Percentiles rank a stretch among this genome's conserved stretches.
phyloP scores from a whole-genome alignment of 2,113 vertebrate species.

The Platycercus adscitus region DNA sequence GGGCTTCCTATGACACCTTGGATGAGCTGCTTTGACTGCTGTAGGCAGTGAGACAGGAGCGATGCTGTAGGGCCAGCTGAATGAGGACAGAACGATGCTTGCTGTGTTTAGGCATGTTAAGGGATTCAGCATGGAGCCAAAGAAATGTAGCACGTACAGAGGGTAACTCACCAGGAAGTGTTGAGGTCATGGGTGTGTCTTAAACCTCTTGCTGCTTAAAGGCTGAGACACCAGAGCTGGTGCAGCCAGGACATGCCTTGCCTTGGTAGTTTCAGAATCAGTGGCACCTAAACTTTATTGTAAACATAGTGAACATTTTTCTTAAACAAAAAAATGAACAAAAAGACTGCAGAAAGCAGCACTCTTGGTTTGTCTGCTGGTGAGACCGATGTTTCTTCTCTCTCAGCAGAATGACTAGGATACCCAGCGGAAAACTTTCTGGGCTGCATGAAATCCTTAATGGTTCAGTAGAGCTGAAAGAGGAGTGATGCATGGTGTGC shows the following conservation, averaged over 20 bases:
- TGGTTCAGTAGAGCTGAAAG: neutral
- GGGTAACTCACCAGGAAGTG: neutral
- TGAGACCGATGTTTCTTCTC: fast-evolving
- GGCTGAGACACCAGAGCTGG: neutral
- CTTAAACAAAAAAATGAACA: neutral
- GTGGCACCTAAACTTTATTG: neutral
- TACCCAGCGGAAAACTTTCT: neutral
- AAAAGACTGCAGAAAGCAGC: neutral
- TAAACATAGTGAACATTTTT: neutral
- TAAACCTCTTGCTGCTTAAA: neutral
- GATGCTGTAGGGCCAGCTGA: neutral
- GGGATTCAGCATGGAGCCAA: fast-evolving
- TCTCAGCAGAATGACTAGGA: neutral
- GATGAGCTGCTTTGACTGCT: fast-evolving
- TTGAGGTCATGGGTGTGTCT: neutral
- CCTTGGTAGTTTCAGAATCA: neutral
- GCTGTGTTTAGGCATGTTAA: fast-evolving
- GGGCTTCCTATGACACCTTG: fast-evolving
- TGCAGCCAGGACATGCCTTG: neutral
- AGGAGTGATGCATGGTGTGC: neutral
- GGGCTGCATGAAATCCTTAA: neutral
- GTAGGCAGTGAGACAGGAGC: fast-evolving
- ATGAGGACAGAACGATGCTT: fast-evolving
- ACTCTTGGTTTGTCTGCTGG: neutral
- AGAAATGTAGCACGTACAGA: fast-evolving